A percentile compares a stretch with the other conserved stretches of the same genome.
Evolutionary conservation across 2,888 invertebrate species (phyloP).

Genomic region (Tanaodytes sp.): DNA sequence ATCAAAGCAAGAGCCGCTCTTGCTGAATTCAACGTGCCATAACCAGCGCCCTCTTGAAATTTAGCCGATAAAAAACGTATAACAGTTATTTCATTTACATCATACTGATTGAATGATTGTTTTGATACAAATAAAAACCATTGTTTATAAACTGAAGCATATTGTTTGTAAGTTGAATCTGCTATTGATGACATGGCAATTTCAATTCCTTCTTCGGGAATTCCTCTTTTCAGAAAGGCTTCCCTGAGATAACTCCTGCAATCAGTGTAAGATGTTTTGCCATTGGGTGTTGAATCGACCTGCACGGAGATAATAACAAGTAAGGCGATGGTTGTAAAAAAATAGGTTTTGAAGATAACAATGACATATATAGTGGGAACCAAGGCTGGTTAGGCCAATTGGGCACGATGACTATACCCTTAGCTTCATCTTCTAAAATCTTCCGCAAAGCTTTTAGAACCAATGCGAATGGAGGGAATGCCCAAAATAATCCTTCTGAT

Average conservation of each 20-base stretch:
- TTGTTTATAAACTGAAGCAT: not conserved
- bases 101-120: no score
- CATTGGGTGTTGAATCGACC: conserved; percentile 12
- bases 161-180: not conserved
- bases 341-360: not conserved
- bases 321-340: conserved; percentile 20
- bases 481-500: not conserved
- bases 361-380: no score
- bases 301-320: conserved; percentile 35
- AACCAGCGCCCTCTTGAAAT: conserved; percentile 33
- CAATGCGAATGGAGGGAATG: not conserved
- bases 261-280: conserved; percentile 3
- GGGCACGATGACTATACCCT: no score
- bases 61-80: conserved; percentile 35
- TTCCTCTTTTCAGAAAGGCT: conserved; percentile 6
- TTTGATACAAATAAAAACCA: not conserved
- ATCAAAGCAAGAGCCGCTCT: conserved; percentile 37
- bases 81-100: conserved; percentile 2
- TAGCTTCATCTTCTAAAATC: not conserved
- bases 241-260: conserved; percentile 12
- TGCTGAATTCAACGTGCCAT: conserved; percentile 45
- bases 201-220: conserved; percentile 1
- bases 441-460: not conserved
- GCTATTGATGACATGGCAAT: conserved; percentile 1
- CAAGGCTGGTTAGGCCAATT: no score